phyloP scores from a whole-genome alignment of 2,888 invertebrate species.

The Lordiphosa fenestrarum region DNA sequence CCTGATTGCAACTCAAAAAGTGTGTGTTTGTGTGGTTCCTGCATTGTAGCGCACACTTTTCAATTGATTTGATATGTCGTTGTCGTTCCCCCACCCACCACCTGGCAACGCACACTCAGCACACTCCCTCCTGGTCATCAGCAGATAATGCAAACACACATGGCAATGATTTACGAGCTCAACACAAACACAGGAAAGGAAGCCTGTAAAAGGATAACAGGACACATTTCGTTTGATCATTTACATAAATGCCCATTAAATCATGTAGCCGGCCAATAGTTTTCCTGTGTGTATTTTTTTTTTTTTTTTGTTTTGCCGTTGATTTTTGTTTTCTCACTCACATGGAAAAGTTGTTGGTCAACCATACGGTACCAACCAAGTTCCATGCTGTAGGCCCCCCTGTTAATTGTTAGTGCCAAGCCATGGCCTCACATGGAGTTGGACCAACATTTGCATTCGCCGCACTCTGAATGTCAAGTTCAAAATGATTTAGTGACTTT shows the following conservation, averaged over 20 bases:
- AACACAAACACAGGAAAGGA: constrained; percentile 15
- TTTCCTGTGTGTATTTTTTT: constrained; percentile 9
- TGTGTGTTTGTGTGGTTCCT: constrained; percentile 15
- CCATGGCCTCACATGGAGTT: constrained; percentile 49
- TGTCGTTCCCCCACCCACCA: constrained; percentile 30
- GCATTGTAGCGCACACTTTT: constrained; percentile 16
- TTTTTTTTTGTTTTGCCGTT: not conserved
- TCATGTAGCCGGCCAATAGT: constrained; percentile 50
- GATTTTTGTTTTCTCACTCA: constrained; percentile 11
- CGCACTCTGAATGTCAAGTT: constrained; percentile 64
- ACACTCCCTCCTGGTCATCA: not conserved
- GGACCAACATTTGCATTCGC: constrained; percentile 43
- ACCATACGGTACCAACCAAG: constrained; percentile 19
- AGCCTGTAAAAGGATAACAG: constrained; percentile 39
- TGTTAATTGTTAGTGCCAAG: constrained; percentile 34
- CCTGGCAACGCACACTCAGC: constrained; percentile 8
- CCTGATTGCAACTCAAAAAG: constrained; percentile 61
- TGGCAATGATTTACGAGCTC: constrained; percentile 59
- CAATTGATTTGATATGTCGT: constrained; percentile 33
- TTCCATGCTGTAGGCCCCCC: constrained; percentile 17
- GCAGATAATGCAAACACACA: constrained; percentile 35
- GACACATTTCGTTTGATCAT: constrained; percentile 38
- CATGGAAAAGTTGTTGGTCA: constrained; percentile 38
- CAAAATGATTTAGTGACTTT: constrained; percentile 67
- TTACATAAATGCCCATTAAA: constrained; percentile 71